These are phyloP conservation scores for Megalops cyprinoides DNA, from an alignment of 2,797 vertebrate species.

Conservation along the genomic window DNA sequence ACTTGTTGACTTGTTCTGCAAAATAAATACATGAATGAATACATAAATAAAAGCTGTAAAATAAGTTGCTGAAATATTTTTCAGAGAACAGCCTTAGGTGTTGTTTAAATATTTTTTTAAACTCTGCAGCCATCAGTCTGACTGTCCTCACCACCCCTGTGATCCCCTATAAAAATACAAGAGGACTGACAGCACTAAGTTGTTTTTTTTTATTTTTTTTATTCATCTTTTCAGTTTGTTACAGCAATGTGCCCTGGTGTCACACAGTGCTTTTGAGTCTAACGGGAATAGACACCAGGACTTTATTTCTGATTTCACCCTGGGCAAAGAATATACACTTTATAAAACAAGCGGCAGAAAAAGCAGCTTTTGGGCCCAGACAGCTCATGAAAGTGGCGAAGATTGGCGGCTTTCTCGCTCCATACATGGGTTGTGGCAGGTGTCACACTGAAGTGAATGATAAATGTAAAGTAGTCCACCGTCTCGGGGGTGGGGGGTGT, in stretches of 20 bases:
- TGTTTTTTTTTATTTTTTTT: not conserved
- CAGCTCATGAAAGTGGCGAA: constrained; percentile 6
- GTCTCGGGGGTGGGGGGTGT: constrained; percentile 32
- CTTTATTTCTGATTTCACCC: not conserved
- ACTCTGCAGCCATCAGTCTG: not conserved
- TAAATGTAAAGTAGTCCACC: constrained; percentile 36
- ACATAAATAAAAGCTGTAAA: not conserved
- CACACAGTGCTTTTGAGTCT: not conserved
- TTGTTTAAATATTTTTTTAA: not conserved
- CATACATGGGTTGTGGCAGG: constrained; percentile 41
- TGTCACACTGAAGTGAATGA: constrained; percentile 47
- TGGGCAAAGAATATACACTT: not conserved
- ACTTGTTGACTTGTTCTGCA: too few species aligned
- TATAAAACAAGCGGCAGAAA: not conserved
- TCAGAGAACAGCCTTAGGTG: too few species aligned
- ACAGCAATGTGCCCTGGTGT: not conserved
- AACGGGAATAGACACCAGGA: constrained; percentile 3
- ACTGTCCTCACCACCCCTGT: not conserved
- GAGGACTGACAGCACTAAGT: not conserved
- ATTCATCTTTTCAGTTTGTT: constrained; percentile 9
- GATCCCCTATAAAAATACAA: not conserved
- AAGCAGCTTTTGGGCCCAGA: constrained; percentile 1
- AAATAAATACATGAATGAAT: not conserved
- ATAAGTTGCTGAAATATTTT: not conserved
- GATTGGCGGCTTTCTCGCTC: constrained; percentile 27